Conservation (phyloP, 2,797 vertebrate genomes). For the Scyliorhinus canicula region DNA sequence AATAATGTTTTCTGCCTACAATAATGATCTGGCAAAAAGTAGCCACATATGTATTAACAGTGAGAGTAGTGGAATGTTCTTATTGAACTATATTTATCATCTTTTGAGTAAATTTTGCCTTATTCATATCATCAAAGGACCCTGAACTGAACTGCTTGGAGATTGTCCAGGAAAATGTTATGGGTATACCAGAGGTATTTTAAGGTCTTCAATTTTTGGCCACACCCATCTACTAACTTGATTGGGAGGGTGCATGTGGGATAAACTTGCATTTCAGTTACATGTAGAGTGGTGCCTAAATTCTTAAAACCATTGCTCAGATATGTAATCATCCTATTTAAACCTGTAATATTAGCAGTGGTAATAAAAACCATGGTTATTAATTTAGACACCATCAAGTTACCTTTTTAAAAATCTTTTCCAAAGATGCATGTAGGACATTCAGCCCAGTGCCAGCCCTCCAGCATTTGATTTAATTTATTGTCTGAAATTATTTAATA, state of each 20-base stretch:
- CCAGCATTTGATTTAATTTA: not conserved
- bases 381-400: not conserved
- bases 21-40: not conserved
- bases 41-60: not conserved
- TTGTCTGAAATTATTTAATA: not conserved
- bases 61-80: not conserved
- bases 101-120: constrained; percentile 28
- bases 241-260: constrained; percentile 16
- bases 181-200: constrained; percentile 36
- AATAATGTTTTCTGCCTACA: not conserved
- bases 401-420: not conserved
- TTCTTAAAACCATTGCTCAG: not conserved
- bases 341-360: not conserved
- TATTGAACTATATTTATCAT: not conserved
- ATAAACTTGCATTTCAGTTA: not conserved
- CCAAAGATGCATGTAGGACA: not conserved
- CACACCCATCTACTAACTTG: constrained; percentile 26
- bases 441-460: not conserved
- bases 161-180: constrained; percentile 29
- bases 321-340: not conserved
- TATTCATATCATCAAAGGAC: constrained; percentile 37
- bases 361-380: not conserved
- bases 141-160: constrained; percentile 34
- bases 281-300: constrained; percentile 12
- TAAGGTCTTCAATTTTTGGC: constrained; percentile 31